Evolutionary conservation across 2,888 invertebrate genomes (phyloP), one percentile per base, ranked within the genome.

Genomic region (Toxonevra muliebris): DNA sequence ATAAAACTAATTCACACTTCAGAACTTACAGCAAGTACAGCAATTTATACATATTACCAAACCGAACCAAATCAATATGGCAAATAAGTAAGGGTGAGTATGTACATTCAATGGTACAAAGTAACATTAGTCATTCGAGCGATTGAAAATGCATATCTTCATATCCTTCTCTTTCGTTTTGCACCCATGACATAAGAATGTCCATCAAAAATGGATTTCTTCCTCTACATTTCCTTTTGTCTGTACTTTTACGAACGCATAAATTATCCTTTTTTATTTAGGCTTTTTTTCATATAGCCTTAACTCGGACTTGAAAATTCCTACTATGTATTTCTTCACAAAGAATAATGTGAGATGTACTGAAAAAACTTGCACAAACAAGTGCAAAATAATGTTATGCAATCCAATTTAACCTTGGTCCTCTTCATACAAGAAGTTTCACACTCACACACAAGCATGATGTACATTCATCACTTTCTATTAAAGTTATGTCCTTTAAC

Each of bases 321-420:
- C 53, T n/a, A 17, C 3, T 40, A 57, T n/a, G n/a, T n/a, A 19
- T 58, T 40, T 30, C 13, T 45, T n/a, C 8, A n/a, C 11, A 15
- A 13, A 45, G 50, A 19, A 30, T 8, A 13, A 17, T 10, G 42
- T 54, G n/a, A 15, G 43, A 48, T 40, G 41, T 17, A 13, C 30
- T 52, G 55, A 41, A 7, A 54, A 48, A 52, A 62, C 61, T 66
- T 68, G 69, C 61, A 66, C 54, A 69, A 69, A 66, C 69, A 71
- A 71, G 69, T 69, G 69, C 69, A 64, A 71, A 69, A 69, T 71
- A 71, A 71, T 71, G 69, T 71, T 71, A 71, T 71, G 71, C 71
- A 71, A 71, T 71, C 71, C 69, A 71, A 71, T 71, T 71, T 69
- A 61, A 45, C 52, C 63, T 59, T 54, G 54, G 66, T 52, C 45